Conservation (phyloP, 2,113 vertebrate genomes). For the Hyperoodon ampullatus region DNA sequence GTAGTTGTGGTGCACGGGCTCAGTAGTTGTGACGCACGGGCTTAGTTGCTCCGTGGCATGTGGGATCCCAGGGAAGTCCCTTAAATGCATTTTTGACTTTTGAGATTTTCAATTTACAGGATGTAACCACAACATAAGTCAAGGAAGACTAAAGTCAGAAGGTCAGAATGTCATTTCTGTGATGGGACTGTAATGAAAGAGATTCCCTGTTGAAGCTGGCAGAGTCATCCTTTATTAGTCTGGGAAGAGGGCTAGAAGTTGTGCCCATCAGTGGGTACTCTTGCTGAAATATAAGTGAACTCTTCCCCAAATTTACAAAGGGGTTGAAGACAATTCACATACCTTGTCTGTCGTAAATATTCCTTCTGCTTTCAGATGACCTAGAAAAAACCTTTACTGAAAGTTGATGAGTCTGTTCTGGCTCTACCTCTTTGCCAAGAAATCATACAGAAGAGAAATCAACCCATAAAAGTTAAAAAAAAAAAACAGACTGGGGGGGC, state of each 20-base stretch:
- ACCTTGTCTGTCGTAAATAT: not conserved
- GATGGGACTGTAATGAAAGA: too few species aligned
- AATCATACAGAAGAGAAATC: not conserved
- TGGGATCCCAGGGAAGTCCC: too few species aligned
- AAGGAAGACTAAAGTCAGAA: not conserved
- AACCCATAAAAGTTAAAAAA: not conserved
- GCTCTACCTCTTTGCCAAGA: not conserved
- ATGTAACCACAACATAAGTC: not conserved
- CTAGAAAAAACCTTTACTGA: not conserved
- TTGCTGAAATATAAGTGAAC: not conserved
- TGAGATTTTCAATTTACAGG: not conserved
- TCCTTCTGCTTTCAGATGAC: not conserved
- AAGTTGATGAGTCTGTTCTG: not conserved
- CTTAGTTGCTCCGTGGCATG: too few species aligned
- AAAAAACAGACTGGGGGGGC: not conserved
- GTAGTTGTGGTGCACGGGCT: too few species aligned
- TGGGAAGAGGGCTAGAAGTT: not conserved
- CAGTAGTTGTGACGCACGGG: too few species aligned
- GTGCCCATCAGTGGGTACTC: too few species aligned
- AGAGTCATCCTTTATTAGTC: not conserved
- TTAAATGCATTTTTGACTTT: not conserved
- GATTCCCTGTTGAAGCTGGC: not conserved
- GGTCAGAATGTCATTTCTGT: not conserved
- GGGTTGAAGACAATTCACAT: not conserved
- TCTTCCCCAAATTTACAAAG: not conserved